These are phyloP conservation scores for Eunapius fragilis DNA, from an alignment of 37 sponge, comb jelly and placozoan species.

Conservation along the genomic window DNA sequence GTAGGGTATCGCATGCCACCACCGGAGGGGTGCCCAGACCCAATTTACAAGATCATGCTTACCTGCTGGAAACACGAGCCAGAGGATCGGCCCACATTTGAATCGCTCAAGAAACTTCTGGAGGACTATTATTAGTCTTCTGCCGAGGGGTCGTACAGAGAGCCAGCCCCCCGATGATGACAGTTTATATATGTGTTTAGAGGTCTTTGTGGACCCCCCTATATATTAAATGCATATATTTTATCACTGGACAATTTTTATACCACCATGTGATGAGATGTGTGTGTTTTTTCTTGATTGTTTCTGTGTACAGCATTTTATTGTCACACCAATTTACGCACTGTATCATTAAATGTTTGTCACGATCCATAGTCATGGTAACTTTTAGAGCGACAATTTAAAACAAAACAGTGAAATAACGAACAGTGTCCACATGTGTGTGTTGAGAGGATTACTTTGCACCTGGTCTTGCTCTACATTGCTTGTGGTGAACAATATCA, in stretches of 20 bases:
- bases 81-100: slow-evolving; percentile 91
- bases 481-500: background rate
- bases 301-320: background rate
- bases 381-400: no score
- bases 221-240: no score
- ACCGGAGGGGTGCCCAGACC: slow-evolving; percentile 86
- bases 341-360: background rate
- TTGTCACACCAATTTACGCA: background rate
- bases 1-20: slow-evolving; percentile 81
- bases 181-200: background rate
- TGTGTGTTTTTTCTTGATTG: background rate
- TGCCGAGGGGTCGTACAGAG: slow-evolving; percentile 80
- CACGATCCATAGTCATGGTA: no score
- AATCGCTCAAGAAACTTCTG: slow-evolving; percentile 77
- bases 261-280: background rate
- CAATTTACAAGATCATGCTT: slow-evolving; percentile 92
- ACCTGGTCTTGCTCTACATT: no score
- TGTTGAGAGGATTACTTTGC: background rate
- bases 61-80: slow-evolving; percentile 85
- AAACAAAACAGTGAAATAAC: no score
- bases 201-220: background rate
- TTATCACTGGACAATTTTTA: no score
- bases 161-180: slow-evolving; percentile 3
- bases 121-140: slow-evolving; percentile 93
- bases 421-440: background rate